Base-by-base conservation (phyloP, 2,888 invertebrate genomes). In the Aricia artaxerxes region DNA sequence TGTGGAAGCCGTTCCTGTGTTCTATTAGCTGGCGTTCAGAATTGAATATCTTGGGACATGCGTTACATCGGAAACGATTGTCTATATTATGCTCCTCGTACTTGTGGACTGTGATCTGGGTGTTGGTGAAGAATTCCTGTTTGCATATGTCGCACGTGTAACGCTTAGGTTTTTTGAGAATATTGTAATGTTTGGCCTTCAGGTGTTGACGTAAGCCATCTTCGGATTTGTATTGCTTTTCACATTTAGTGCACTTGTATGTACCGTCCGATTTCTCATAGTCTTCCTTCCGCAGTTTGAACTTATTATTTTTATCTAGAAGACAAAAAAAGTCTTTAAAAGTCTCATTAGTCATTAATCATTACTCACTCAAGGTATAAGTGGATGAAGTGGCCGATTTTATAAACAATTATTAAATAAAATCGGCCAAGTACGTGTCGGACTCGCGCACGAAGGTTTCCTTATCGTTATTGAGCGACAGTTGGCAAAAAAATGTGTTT, bases 1-100 rank as follows among this genome's bases (percentile, higher is more conserved):
- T 93, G 35, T 93, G 93, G 49, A 89, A 93, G 11, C 85, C 88
- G 79, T 92, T 90, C 0, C 86, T 89, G 44, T 93, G 93, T 35
- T 87, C 89, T 0, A 85, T 78, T 0, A 93, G 78, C 53, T 91
- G 91, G 0, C 87, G 83, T 81, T 89, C 88, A 0, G 89, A 88
- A 81, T 91, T 92, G 80, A 92, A 93, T 0, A 79, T 83, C 2
- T 87, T 87, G 16, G 89, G 89, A 82, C 93, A 93, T 0, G 93
- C 94, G 79, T 90, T 89, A 77, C 93, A 93, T 4, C 89, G 87
- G 80, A 87, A 86, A 3, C 93, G 84, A 0, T 92, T 91, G 72
- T 93, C 93, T 0, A 93, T 83, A 2, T 87, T 84, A 69, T 93
- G 93, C 0, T 81, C 87, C 57, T 90, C 85, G 0, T 91, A 81